Conservation (phyloP, 1,140 invertebrate genomes). For the Trichomalopsis sarcophagae region DNA sequence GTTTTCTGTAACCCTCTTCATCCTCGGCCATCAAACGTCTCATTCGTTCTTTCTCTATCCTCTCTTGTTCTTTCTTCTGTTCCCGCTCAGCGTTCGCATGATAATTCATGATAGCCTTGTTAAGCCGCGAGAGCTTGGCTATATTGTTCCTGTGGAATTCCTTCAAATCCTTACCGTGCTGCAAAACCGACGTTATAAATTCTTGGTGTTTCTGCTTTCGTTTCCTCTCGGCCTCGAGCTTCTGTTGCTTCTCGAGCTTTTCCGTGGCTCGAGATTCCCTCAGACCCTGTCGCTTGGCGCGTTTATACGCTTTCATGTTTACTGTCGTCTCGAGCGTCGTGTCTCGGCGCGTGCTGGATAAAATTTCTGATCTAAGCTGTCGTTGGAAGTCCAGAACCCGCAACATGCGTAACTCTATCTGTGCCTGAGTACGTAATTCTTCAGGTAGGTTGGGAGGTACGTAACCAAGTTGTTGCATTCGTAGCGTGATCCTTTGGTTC, state of each 20-base stretch:
- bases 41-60: slow-evolving; percentile 99
- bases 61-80: slow-evolving; percentile 99
- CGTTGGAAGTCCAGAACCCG: slow-evolving; percentile 96
- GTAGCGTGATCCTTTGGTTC: slow-evolving; percentile 86
- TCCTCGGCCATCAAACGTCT: slow-evolving; percentile 97
- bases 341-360: slow-evolving; percentile 90
- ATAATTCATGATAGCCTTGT: slow-evolving; percentile 96
- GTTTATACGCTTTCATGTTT: slow-evolving; percentile 97
- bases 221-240: slow-evolving; percentile 96
- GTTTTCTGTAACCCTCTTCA: slow-evolving; percentile 95
- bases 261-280: slow-evolving; percentile 97
- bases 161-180: slow-evolving; percentile 98
- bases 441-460: slow-evolving; percentile 93
- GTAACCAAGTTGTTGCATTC: slow-evolving; percentile 87
- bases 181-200: slow-evolving; percentile 94
- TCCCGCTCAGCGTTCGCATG: slow-evolving; percentile 98
- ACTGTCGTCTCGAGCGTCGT: slow-evolving; percentile 97
- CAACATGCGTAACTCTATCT: slow-evolving; percentile 95
- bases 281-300: slow-evolving; percentile 95
- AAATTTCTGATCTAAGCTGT: slow-evolving; percentile 84
- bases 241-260: slow-evolving; percentile 98
- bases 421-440: slow-evolving; percentile 92
- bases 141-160: slow-evolving; percentile 96
- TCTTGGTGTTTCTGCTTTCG: slow-evolving; percentile 96
- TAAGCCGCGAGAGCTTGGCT: slow-evolving; percentile 90